Conservation (phyloP, 2,888 invertebrate genomes). For the Hartigia nigra region DNA sequence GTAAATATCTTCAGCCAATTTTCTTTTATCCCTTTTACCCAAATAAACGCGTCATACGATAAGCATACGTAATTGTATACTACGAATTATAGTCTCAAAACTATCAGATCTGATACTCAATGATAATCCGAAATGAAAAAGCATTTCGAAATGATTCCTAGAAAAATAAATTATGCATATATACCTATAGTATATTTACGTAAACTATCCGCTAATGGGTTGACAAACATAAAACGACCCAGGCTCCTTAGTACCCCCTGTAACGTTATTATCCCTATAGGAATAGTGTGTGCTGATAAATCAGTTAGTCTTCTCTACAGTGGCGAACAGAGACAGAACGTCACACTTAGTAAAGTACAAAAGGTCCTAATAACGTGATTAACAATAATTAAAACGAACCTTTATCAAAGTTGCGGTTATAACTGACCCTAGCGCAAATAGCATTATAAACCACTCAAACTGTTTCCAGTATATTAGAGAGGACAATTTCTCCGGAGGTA, state of each 20-base stretch:
- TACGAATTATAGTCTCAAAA: neutral
- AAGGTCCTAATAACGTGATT: neutral
- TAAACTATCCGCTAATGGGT: slow-evolving; percentile 33
- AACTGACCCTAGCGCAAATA: neutral
- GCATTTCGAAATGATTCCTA: slow-evolving; percentile 18
- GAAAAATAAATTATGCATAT: slow-evolving; percentile 28
- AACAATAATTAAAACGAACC: neutral
- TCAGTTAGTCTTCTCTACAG: slow-evolving; percentile 39
- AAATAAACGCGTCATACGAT: neutral
- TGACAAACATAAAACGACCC: slow-evolving; percentile 29
- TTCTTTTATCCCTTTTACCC: neutral
- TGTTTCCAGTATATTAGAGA: neutral
- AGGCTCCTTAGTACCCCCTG: slow-evolving; percentile 24
- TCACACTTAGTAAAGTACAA: neutral
- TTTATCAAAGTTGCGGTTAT: neutral
- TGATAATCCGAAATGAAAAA: neutral
- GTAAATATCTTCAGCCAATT: neutral
- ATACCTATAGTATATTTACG: neutral
- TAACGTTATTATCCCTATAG: slow-evolving; percentile 22
- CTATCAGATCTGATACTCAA: neutral
- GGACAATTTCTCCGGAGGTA: neutral
- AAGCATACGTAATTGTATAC: no score
- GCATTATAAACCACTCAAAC: neutral
- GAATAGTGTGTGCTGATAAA: slow-evolving; percentile 32
- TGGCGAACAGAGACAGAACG: neutral